Evolutionary conservation across 2,113 vertebrate genomes (phyloP).

Genomic region (Gymnobelideus leadbeateri): DNA sequence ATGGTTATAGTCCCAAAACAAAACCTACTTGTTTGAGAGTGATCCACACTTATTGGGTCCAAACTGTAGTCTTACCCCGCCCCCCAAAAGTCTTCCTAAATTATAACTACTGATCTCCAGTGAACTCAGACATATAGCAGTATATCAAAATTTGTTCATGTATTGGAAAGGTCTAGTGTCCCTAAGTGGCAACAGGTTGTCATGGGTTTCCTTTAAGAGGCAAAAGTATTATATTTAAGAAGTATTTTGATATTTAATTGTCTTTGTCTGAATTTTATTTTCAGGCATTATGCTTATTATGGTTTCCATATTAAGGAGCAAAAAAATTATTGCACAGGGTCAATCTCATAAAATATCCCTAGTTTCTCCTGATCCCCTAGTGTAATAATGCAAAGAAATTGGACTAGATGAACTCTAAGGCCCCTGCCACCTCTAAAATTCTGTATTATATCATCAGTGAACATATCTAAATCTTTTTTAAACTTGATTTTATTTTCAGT

Average conservation of each 20-base stretch:
- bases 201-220: no score
- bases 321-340: neutral
- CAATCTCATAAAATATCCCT: neutral
- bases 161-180: neutral
- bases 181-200: no score
- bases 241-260: neutral
- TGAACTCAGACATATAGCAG: neutral
- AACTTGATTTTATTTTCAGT: neutral
- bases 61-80: neutral
- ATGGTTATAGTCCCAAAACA: neutral
- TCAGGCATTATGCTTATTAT: neutral
- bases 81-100: neutral
- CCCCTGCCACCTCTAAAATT: neutral
- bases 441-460: neutral
- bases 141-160: neutral
- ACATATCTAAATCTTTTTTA: neutral
- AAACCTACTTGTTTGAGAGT: neutral
- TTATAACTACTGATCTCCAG: neutral
- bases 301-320: neutral
- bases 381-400: neutral
- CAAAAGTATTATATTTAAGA: no score
- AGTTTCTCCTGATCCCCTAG: neutral
- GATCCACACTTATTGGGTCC: neutral
- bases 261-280: neutral
- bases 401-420: neutral